Conservation (phyloP, 2,113 vertebrate species). For the Lycocorax pyrrhopterus region DNA sequence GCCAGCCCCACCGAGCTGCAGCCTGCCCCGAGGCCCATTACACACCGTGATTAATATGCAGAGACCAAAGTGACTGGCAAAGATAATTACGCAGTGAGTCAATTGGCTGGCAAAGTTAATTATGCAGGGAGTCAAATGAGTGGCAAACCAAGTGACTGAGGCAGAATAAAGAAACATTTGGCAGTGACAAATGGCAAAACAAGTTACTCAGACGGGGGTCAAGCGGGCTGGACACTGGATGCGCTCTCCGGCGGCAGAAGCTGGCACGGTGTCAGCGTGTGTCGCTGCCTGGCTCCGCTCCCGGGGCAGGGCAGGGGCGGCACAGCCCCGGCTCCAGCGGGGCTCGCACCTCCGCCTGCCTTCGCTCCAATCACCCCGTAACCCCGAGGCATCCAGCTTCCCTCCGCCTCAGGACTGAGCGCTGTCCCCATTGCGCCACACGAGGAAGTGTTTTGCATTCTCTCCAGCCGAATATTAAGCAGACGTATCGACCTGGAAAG, state of each 20-base stretch:
- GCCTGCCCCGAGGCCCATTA: not conserved
- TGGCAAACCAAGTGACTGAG: constrained; percentile 20
- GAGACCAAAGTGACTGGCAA: constrained; percentile 16
- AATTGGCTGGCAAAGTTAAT: constrained; percentile 65
- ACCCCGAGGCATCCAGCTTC: not conserved
- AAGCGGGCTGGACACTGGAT: not conserved
- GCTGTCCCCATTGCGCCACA: not conserved
- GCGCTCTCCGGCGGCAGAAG: not conserved
- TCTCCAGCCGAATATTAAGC: not conserved
- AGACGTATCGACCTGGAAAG: not conserved
- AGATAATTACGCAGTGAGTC: constrained; percentile 57
- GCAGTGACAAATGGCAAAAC: constrained; percentile 58
- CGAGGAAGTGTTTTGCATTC: not conserved
- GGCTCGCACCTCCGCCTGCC: not conserved
- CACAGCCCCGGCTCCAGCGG: not conserved
- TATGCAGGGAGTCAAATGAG: constrained; percentile 42
- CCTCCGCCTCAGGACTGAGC: not conserved
- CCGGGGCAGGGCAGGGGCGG: not conserved
- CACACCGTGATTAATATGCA: constrained; percentile 29
- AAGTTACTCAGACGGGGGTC: constrained; percentile 14
- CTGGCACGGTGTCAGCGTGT: not conserved
- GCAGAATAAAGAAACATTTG: constrained; percentile 41
- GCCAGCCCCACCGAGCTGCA: not conserved
- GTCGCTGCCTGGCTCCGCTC: not conserved
- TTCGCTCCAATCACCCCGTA: rapidly evolving